Conservation (phyloP, 2,797 vertebrate species). For the Synaphobranchus kaupii region DNA sequence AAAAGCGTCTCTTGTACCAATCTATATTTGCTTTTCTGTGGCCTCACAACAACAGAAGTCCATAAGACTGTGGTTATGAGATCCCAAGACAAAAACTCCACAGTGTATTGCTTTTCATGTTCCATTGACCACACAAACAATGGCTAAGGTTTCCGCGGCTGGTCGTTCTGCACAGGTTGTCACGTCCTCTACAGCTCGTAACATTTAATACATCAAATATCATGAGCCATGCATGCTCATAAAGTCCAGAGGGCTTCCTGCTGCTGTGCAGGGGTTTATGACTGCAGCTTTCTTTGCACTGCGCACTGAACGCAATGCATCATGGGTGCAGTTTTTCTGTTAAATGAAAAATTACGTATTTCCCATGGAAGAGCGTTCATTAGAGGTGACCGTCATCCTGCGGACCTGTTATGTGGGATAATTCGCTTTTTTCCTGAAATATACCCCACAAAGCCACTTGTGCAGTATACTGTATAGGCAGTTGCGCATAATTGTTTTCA, state of each 20-base stretch:
- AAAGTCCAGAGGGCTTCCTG: constrained; percentile 16
- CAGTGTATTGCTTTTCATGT: background rate
- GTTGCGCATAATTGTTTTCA: background rate
- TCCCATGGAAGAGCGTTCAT: background rate
- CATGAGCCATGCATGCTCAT: constrained; percentile 8
- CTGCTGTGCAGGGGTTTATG: constrained; percentile 21
- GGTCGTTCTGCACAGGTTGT: constrained; percentile 23
- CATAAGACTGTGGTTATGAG: background rate
- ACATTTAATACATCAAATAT: constrained; percentile 13
- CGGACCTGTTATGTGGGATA: constrained; percentile 9
- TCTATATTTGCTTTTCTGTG: background rate
- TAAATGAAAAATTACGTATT: constrained; percentile 11
- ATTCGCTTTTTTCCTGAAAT: constrained; percentile 6
- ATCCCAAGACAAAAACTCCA: background rate
- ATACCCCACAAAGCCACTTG: background rate
- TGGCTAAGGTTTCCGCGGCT: constrained; percentile 31
- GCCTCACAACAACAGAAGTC: background rate
- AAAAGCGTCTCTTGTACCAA: constrained; percentile 56
- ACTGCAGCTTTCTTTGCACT: constrained; percentile 13
- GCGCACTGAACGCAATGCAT: background rate
- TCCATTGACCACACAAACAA: background rate
- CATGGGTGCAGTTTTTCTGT: background rate
- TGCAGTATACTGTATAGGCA: background rate
- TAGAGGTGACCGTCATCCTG: background rate
- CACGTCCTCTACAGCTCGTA: background rate